Percentiles rank a stretch among this genome's conserved stretches.
These are phyloP conservation scores for Cryptotermes secundus DNA, from an alignment of 1,140 invertebrate genomes.

Conservation along the genomic window DNA sequence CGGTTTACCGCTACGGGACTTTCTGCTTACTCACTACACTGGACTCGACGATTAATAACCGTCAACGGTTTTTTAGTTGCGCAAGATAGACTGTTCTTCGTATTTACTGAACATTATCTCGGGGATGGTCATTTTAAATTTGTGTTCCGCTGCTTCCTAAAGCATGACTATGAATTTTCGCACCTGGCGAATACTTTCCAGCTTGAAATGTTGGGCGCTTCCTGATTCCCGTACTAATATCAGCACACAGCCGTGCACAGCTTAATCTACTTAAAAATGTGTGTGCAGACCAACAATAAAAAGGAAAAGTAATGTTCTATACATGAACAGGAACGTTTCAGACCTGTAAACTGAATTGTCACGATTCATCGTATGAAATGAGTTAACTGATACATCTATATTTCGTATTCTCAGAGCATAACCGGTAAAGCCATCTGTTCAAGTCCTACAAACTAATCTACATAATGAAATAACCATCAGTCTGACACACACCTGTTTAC, in stretches of 20 bases:
- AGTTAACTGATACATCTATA: background rate
- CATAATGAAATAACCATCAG: background rate
- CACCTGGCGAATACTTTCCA: background rate
- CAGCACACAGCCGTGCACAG: background rate
- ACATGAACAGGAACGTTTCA: background rate
- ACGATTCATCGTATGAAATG: background rate
- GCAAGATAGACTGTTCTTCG: background rate
- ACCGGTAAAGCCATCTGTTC: background rate
- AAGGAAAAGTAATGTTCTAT: background rate
- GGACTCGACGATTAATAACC: background rate
- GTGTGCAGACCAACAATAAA: background rate
- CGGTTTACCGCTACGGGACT: background rate
- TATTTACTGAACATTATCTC: slow-evolving; percentile 13
- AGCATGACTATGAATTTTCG: slow-evolving; percentile 11
- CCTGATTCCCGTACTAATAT: background rate
- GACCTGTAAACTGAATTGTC: background rate
- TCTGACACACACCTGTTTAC: background rate
- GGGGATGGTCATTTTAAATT: too few relatives aligned
- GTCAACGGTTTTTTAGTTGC: background rate
- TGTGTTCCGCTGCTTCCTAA: background rate
- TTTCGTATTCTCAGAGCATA: background rate
- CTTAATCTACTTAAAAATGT: background rate
- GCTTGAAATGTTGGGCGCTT: background rate
- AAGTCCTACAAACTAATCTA: background rate
- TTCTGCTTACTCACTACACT: background rate